Evolutionary conservation across 2,797 vertebrate species (phyloP), one percentile per base, ranked within the genome.

Genomic region (Pteronotus mesoamericanus): DNA sequence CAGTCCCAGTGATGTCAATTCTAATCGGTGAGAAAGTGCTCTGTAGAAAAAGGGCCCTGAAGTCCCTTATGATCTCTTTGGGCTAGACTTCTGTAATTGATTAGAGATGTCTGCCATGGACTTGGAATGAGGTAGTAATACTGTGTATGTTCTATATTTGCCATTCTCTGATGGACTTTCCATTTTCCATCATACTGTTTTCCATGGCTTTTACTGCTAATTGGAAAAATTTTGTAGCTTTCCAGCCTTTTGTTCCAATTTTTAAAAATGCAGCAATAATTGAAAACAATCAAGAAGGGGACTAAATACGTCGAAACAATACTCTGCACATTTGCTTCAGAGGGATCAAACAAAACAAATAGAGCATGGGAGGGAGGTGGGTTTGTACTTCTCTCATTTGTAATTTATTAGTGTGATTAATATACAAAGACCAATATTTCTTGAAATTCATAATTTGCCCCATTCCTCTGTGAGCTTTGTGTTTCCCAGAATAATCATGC

Each of bases 401-500:
- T 18, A 66, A 9, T 66, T 6, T 83, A 91, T 97, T 84, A 91
- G 69, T 96, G 94, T 94, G 95, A 98, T 92, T 95, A 97, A 96
- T 86, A 59, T 72, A 89, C 93, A 83, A 68, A 94, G 94, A 82
- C 88, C 32, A 55, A 59, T 78, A 71, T 97, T 96, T 83, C 57
- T 96, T 96, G 69, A 93, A 72, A 94, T 92, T 94, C 85, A 34
- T 87, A 19, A 92, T 42, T 53, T 82, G 55, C 89, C 68, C 91
- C 75, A 1, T 80, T 90, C 85, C 85, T 95, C 68, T 11, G 0
- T 80, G 92, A 87, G 93, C 86, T 89, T 87, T 95, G 66, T 94
- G 92, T 94, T 90, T 94, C 92, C 93, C 53, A 53, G 93, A 89
- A 92, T 97, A 97, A 97, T 96, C 88, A 93, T 84, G 68, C 89